Evolutionary conservation across 1,140 invertebrate species (phyloP), one percentile per base, ranked within the genome.

Genomic region (Amyelois transitella): DNA sequence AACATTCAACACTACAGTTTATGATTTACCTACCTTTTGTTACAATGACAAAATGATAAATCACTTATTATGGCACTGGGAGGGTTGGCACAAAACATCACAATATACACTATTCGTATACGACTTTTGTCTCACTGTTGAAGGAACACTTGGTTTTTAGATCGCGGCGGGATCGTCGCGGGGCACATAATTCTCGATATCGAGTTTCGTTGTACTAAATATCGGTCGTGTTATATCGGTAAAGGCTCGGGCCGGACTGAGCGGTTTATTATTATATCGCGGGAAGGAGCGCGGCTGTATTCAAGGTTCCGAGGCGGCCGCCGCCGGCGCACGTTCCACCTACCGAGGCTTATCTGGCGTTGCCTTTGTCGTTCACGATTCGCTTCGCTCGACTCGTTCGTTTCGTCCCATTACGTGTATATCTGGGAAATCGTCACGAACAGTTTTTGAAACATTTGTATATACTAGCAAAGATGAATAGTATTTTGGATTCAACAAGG

Each of bases 241-340:
- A 78, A 69, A 81, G 80, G 74, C 67, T 83, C 65, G 68, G 60
- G 73, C 71, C 77, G 75, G 70, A 84, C 83, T 86, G 83, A 86
- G 72, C 72, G 73, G 66, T 80, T 79, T 81, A 80, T 82, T 86
- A 80, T 86, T 83, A 73, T 83, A 77, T 71, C 66, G 75, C 73
- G 76, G 77, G 71, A 86, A 81, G 83, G 83, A 82, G 75, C 69
- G 73, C 67, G 62, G 72, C 58, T 70, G 75, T 72, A 68, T 67
- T 81, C 83, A 84, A 86, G 83, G 81, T 83, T 75, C 69, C 60
- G 64, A 12, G 17, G 53, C 71, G 73, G 69, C 73, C 77, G 77
- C 80, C 75, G 76, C 62, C 72, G 61, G 62, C 70, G 52, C 61
- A 48, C 57, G 57, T 54, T 54, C 62, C 80, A 82, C 80, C 77